These are phyloP conservation scores for Phoenicopterus ruber DNA, from an alignment of 2,113 vertebrate genomes.

Conservation along the genomic window DNA sequence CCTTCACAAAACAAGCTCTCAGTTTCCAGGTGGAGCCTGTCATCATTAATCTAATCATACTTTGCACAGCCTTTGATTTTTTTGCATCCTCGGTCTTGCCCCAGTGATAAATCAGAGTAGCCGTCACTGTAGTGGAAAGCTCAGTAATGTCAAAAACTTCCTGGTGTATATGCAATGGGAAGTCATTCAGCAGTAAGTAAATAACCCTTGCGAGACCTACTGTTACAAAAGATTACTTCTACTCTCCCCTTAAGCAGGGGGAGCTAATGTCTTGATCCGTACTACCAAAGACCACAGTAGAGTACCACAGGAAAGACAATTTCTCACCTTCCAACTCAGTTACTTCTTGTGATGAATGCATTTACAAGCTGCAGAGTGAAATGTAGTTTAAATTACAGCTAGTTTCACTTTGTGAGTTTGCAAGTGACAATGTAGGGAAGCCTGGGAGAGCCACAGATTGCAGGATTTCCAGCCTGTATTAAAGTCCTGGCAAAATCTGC, in stretches of 20 bases:
- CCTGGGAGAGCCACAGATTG: neutral
- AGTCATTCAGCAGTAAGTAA: constrained; percentile 45
- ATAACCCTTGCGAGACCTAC: neutral
- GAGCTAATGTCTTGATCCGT: neutral
- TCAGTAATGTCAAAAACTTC: constrained; percentile 41
- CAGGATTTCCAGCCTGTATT: neutral
- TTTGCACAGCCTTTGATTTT: neutral
- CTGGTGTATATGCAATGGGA: constrained; percentile 34
- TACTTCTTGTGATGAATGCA: neutral
- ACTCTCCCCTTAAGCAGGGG: neutral
- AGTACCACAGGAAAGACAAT: neutral
- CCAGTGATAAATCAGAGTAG: constrained; percentile 17
- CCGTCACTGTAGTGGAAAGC: neutral
- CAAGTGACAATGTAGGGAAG: neutral
- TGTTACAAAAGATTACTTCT: neutral
- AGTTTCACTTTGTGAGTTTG: neutral
- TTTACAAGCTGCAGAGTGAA: neutral
- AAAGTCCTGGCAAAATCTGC: neutral
- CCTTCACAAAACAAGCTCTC: neutral
- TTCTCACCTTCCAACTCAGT: neutral
- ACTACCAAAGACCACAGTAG: neutral
- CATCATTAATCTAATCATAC: constrained; percentile 3
- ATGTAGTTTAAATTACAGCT: neutral
- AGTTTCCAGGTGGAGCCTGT: constrained; percentile 4
- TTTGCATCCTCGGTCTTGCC: constrained; percentile 3